Evolutionary conservation across 2,113 vertebrate genomes (phyloP).

Genomic region (Syrrhaptes paradoxus): DNA sequence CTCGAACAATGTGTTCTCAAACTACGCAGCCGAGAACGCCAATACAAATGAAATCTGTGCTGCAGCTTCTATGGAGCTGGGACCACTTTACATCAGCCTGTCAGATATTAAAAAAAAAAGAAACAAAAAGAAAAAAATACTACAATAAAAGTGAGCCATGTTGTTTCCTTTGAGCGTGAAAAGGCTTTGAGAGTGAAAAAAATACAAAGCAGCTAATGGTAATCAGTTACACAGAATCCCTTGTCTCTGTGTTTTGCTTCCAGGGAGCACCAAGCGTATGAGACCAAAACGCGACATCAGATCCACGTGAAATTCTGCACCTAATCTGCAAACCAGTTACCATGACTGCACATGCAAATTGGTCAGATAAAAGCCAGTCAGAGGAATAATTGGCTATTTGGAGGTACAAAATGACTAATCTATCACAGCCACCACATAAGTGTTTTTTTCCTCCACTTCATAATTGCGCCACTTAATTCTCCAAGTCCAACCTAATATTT

Average conservation of each 20-base stretch:
- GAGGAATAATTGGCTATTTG: conserved; percentile 66
- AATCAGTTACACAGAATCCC: not conserved
- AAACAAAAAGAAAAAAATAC: not conserved
- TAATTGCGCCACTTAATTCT: conserved; percentile 38
- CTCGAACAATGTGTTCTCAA: not conserved
- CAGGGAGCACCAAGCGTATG: not conserved
- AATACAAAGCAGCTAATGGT: not conserved
- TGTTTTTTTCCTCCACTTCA: not conserved
- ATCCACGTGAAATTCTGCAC: conserved; percentile 37
- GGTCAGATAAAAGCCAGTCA: conserved; percentile 67
- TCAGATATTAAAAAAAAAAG: not conserved
- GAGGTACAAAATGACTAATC: conserved; percentile 65
- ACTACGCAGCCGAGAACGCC: not conserved
- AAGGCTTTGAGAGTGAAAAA: not conserved
- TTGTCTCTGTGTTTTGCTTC: not conserved
- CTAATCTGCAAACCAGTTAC: conserved; percentile 65
- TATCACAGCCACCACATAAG: conserved; percentile 55
- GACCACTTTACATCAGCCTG: not conserved
- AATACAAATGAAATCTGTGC: conserved; percentile 27
- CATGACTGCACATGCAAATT: conserved; percentile 70
- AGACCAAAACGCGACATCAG: conserved; percentile 25
- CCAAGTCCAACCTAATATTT: not conserved
- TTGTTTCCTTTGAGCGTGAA: not conserved
- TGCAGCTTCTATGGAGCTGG: not conserved
- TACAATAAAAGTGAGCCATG: not conserved